A percentile compares a stretch with the other conserved stretches of the same genome.
These are phyloP conservation scores for Ptilodon capucinus DNA, from an alignment of 2,888 invertebrate genomes.

Conservation along the genomic window DNA sequence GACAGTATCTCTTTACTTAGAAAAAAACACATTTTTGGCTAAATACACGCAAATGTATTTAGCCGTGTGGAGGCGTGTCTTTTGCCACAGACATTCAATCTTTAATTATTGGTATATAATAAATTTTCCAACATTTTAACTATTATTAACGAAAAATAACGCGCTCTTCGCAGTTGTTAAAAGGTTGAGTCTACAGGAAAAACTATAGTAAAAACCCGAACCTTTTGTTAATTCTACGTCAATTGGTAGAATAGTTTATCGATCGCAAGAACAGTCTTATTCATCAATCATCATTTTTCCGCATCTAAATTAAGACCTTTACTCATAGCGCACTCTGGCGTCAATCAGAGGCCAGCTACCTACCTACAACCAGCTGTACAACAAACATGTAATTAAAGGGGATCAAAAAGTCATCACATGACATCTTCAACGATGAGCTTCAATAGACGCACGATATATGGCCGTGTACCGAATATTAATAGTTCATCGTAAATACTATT, in stretches of 20 bases:
- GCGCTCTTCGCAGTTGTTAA: no score
- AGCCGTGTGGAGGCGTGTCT: no score
- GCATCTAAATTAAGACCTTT: neutral
- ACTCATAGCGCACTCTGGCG: conserved; percentile 8
- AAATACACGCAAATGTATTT: no score
- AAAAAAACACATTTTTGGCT: no score
- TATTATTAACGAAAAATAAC: no score
- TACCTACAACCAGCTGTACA: conserved; percentile 8
- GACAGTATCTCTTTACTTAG: no score
- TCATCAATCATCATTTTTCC: neutral
- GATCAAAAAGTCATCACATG: conserved; percentile 34
- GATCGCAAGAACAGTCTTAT: neutral
- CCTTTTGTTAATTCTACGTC: neutral
- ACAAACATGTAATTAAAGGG: conserved; percentile 27
- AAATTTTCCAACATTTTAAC: no score
- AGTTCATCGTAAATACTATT: conserved; percentile 4
- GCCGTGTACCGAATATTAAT: conserved; percentile 20
- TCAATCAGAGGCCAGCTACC: conserved; percentile 16
- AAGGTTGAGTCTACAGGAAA: neutral
- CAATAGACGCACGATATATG: conserved; percentile 23
- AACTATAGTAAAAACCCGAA: neutral
- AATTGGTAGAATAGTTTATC: neutral
- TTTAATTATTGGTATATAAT: no score
- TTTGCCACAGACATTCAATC: no score
- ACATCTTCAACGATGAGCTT: conserved; percentile 22